Evolutionary conservation across 2,113 vertebrate species (phyloP), one percentile per base, ranked within the genome.

Genomic region (Pterocles orientalis): DNA sequence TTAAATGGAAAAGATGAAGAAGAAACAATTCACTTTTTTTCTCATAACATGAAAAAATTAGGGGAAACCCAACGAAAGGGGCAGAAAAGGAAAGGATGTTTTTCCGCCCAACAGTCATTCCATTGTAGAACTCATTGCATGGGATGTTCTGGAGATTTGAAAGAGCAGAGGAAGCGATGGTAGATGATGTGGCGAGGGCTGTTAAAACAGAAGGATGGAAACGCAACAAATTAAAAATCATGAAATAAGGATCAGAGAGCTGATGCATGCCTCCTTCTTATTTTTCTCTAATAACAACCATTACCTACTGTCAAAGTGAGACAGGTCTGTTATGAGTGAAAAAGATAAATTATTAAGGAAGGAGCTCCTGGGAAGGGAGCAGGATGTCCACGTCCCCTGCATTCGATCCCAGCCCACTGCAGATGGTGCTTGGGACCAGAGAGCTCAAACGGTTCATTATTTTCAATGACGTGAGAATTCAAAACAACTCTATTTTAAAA

Each of bases 11-110:
- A 70, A 81, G 50, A 41, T 70, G 28, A 86, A 69, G 41, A 64
- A 39, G 71, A 78, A 77, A 79, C 28, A 65, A 53, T 61, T 66
- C 17, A 33, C 20, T 78, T 50, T 11, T 58, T 56, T 45, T 65
- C 33, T 73, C 19, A 9, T 69, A 73, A 83, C 9, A n/a, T 36
- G 7, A 84, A 92, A n/a, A 91, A 86, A 56, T 36, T 19, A 61
- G 76, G 54, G 66, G 33, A 82, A 92, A 92, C 29, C 34, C 66
- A 76, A 33, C 43, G 16, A 83, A 92, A 92, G 20, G 28, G 24
- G 26, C 62, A 91, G 58, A 92, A 86, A 81, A 95, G 33, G 70
- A 76, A 93, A 96, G 76, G 14, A 61, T 33, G 25, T 34, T 92
- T 73, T 80, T 51, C 82, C 53, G n/a, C 64, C 60, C 39, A 76